Base-by-base conservation (phyloP, 2,888 invertebrate genomes). In the Chaitophorus viminalis region DNA sequence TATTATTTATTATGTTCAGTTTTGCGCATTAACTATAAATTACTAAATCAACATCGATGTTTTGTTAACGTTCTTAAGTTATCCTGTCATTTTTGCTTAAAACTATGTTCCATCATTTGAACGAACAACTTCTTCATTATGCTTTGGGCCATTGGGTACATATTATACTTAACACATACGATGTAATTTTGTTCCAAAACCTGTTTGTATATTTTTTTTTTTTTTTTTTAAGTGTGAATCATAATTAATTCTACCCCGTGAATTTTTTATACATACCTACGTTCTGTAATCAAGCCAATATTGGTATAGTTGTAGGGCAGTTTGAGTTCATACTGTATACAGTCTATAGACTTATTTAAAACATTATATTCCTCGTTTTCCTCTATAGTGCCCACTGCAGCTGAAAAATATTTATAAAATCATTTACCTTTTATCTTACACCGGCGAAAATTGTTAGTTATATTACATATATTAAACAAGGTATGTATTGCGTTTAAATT, bases 241-340 rank as follows among this genome's bases (percentile, higher is more conserved):
- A 21, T 83, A 72, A 83, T 83, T 75, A 83, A 75, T 74, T 83
- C 75, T 18, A 75, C 74, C 75, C 83, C 29, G 60, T 75, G 54
- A 70, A 21, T 25, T 25, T 33, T 54, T 54, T 11, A n/a, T 72
- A 70, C 9, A 14, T 72, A 70, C 33, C n/a, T n/a, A 18, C 33
- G 33, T 72, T 36, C 54, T 21, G 36, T n/a, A 36, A 74, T 82
- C 54, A 52, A 65, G n/a, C 65, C 65, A 74, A 46, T 14, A 14
- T n/a, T 72, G 33, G n/a, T n/a, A 14, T 54, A 82, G 68, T 70
- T n/a, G 52, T 11, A 46, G 11, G 46, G 14, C 46, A 46, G 1
- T 46, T 46, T 46, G 11, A 46, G 21, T 60, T 21, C 6, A 25
- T 60, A 6, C 4, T 60, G 25, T n/a, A n/a, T n/a, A n/a, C n/a